Base-by-base conservation (phyloP, 1,140 invertebrate genomes). In the Pachyrhynchus sulphureomaculatus region DNA sequence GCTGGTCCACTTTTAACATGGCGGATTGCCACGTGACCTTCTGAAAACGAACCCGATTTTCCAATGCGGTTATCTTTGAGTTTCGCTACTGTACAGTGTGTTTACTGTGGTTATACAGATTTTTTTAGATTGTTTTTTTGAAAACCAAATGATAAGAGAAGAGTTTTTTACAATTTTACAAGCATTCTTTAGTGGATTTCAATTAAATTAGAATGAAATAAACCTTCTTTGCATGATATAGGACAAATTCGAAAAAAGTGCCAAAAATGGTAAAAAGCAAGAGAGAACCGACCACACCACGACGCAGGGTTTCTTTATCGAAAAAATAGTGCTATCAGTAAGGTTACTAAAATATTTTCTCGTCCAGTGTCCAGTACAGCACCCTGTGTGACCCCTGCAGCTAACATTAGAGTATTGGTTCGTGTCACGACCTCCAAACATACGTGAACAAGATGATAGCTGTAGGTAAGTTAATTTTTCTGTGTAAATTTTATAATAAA, bases 381-480 rank as follows among this genome's bases (percentile, higher is more conserved):
- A 2, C 29, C 42, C 18, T 13, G 9, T 37, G 20, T 13, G 69
- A 72, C 29, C 55, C 15, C 55, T 71, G 39, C 74, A 68, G 45
- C 73, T 12, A 81, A 80, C 68, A 86, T 92, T 21, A 86, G 84
- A 78, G 92, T 93, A 4, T 86, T 88, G 18, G 88, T 94, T 1
- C 79, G 91, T 37, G 85, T 93, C 9, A 80, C n/a, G 91, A 12
- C 90, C 91, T 12, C 78, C 83, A 12, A 92, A 88, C 78, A 72
- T 80, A 1, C 82, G 77, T 17, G 91, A 93, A 78, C 53, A 64
- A 17, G 49, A 53, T 17, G 17, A 63, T 18, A 62, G 64, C 48
- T 57, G 12, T 12, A 60, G 37, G 41, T 36, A 55, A 58, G 51
- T 52, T 48, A 15, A 42, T 20, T 45, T 54, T n/a, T n/a, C n/a